These are phyloP conservation scores for Rotaria socialis DNA, from an alignment of 2,888 invertebrate genomes.

Conservation along the genomic window DNA sequence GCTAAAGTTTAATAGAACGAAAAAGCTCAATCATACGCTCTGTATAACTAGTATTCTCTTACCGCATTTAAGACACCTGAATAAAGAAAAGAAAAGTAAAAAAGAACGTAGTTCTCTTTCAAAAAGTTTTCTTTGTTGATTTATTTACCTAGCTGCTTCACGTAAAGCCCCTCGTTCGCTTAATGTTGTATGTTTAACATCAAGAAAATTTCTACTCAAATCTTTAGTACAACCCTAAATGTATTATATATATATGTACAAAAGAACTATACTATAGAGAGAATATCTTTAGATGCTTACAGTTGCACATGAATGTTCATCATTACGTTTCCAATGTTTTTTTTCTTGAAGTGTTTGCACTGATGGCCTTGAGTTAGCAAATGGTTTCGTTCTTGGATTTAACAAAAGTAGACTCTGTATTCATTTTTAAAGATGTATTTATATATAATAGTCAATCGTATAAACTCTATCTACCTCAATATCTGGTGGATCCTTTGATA, in stretches of 20 bases:
- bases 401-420: conserved; percentile 77
- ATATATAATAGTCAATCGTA: background rate
- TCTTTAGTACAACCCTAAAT: conserved; percentile 67
- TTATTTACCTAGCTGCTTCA: conserved; percentile 69
- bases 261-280: conserved; percentile 35
- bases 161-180: conserved; percentile 87
- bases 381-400: conserved; percentile 76
- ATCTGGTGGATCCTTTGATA: conserved; percentile 67
- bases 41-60: conserved; percentile 56
- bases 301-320: conserved; percentile 76
- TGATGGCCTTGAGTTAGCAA: conserved; percentile 77
- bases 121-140: background rate
- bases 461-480: conserved; percentile 69
- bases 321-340: conserved; percentile 89
- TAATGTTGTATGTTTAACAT: conserved; percentile 91
- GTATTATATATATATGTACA: conserved; percentile 47
- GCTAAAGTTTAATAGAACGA: conserved; percentile 58
- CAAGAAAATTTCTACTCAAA: conserved; percentile 79
- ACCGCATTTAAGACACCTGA: conserved; percentile 58
- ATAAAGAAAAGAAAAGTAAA: conserved; percentile 38
- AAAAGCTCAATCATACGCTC: conserved; percentile 71
- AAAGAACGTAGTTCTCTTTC: background rate
- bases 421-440: background rate
- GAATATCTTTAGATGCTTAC: background rate
- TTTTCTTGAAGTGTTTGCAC: conserved; percentile 78